Percentiles rank a stretch among this genome's conserved stretches.
These are phyloP conservation scores for Melanogrammus aeglefinus DNA, from an alignment of 2,797 vertebrate genomes.

Conservation along the genomic window DNA sequence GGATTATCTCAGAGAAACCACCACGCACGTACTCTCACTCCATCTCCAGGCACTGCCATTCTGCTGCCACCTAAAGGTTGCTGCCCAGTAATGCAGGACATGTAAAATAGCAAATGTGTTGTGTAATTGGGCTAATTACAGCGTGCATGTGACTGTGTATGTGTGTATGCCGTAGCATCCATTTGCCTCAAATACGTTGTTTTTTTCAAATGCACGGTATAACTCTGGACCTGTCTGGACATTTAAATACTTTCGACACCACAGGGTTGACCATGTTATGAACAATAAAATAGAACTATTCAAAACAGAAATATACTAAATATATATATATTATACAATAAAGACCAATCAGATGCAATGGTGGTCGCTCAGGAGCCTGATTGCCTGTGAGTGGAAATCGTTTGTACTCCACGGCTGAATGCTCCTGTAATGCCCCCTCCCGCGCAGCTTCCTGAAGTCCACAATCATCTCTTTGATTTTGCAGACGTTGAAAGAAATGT, in stretches of 20 bases:
- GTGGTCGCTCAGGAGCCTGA: neutral
- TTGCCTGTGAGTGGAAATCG: neutral
- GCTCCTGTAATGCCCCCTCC: neutral
- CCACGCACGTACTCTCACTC: neutral
- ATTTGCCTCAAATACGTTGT: neutral
- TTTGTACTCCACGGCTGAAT: neutral
- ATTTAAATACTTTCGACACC: neutral
- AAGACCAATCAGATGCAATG: neutral
- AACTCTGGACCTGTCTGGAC: neutral
- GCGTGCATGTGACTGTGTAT: neutral
- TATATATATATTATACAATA: neutral
- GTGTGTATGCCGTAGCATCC: neutral
- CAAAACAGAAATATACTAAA: neutral
- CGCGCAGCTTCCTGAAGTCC: neutral
- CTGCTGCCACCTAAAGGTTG: constrained; percentile 67
- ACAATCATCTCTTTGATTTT: neutral
- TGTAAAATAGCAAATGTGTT: constrained; percentile 5
- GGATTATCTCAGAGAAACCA: neutral
- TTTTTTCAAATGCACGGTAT: neutral
- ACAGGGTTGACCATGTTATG: neutral
- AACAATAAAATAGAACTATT: neutral
- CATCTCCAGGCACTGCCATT: neutral
- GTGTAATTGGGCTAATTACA: constrained; percentile 4
- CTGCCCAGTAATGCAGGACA: constrained; percentile 35
- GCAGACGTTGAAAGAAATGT: neutral